Conservation (phyloP, 2,888 invertebrate species). For the Plebejus anna region DNA sequence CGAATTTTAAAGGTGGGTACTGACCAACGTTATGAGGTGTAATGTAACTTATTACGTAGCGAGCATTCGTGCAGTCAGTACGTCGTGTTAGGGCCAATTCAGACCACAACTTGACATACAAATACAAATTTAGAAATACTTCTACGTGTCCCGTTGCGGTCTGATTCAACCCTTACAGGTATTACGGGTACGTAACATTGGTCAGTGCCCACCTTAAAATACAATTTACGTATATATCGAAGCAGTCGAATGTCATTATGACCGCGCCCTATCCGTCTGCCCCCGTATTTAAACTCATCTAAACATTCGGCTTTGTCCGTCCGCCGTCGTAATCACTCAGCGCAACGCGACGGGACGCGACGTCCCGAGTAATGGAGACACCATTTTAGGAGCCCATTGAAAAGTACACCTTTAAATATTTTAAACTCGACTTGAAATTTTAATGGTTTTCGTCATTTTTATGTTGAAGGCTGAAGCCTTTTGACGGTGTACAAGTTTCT, state of each 20-base stretch:
- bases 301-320: conserved; percentile 67
- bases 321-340: conserved; percentile 74
- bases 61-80: no score
- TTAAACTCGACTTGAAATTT: conserved; percentile 31
- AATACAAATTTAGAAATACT: no score
- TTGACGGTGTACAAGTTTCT: neutral
- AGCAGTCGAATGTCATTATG: neutral
- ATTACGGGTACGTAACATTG: no score
- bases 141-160: no score
- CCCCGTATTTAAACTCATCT: conserved; percentile 69
- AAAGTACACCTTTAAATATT: conserved; percentile 50
- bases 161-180: no score
- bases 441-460: conserved; percentile 26
- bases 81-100: no score
- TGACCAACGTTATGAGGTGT: no score
- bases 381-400: conserved; percentile 35
- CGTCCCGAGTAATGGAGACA: conserved; percentile 36
- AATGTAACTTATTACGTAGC: no score
- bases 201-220: no score
- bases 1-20: no score
- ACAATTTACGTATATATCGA: no score
- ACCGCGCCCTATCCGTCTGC: neutral
- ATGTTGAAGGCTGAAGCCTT: neutral
- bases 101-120: no score
- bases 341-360: conserved; percentile 36